A percentile compares a stretch with the other conserved stretches of the same genome.
phyloP scores from a whole-genome alignment of 2,113 vertebrate species.

The Puntigrus tetrazona region DNA sequence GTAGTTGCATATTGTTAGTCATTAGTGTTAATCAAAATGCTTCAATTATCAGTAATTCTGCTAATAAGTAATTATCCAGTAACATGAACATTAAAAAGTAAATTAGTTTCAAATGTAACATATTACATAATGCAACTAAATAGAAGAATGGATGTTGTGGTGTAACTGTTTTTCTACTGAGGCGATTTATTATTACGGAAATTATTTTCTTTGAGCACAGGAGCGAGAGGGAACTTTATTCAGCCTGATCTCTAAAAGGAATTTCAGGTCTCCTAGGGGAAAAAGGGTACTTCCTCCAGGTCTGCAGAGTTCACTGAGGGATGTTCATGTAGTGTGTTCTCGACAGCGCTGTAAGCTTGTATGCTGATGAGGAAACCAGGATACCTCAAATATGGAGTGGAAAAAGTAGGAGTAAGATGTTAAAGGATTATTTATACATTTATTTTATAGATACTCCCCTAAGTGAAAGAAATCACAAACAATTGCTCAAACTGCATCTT shows the following conservation, averaged over 20 bases:
- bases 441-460: not conserved
- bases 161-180: slow-evolving; percentile 26
- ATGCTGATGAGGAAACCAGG: slow-evolving; percentile 69
- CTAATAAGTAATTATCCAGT: not conserved
- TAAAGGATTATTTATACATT: slow-evolving; percentile 25
- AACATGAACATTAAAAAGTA: not conserved
- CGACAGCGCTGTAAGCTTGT: slow-evolving; percentile 49
- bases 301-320: slow-evolving; percentile 56
- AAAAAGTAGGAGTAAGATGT: slow-evolving; percentile 32
- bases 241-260: slow-evolving; percentile 53
- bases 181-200: slow-evolving; percentile 36
- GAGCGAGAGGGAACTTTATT: slow-evolving; percentile 45
- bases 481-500: not conserved
- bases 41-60: not conserved
- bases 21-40: not conserved
- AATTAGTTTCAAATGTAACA: not conserved
- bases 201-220: slow-evolving; percentile 37
- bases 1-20: not conserved
- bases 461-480: slow-evolving; percentile 1
- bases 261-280: slow-evolving; percentile 59
- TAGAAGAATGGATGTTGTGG: not conserved
- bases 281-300: slow-evolving; percentile 51
- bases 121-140: not conserved
- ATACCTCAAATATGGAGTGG: slow-evolving; percentile 47
- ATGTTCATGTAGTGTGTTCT: slow-evolving; percentile 59